Percentiles rank a stretch among this genome's conserved stretches.
phyloP scores from a whole-genome alignment of 2,113 vertebrate genomes.

The Calidris pygmaea region DNA sequence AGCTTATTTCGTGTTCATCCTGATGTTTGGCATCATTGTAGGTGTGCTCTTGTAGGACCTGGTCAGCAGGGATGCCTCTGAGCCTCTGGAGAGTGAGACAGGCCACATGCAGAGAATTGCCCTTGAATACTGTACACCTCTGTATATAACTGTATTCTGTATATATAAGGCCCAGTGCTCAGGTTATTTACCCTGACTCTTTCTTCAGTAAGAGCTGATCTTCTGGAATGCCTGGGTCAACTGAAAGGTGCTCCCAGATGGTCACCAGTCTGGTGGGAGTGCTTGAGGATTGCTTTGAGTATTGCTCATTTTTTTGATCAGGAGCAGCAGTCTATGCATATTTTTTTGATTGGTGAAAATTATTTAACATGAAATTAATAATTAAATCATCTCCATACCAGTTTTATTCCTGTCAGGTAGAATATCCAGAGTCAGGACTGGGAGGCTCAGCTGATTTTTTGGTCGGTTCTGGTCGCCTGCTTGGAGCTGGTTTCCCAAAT shows the following conservation, averaged over 20 bases:
- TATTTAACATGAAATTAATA: background rate
- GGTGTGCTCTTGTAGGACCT: background rate
- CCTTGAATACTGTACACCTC: accelerated
- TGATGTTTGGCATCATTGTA: no score
- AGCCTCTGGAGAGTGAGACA: background rate
- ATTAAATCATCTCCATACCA: background rate
- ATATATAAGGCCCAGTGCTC: background rate
- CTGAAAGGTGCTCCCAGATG: background rate
- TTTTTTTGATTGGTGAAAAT: background rate
- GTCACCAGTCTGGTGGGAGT: background rate
- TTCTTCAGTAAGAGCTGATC: background rate
- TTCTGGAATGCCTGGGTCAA: background rate
- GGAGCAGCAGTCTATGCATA: background rate
- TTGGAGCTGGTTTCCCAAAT: background rate
- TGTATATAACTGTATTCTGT: background rate
- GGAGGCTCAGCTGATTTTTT: background rate
- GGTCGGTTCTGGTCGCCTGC: background rate
- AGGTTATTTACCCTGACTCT: no score
- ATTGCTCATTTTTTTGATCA: background rate
- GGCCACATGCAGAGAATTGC: background rate
- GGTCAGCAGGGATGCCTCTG: background rate
- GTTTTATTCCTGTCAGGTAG: background rate
- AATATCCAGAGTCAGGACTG: background rate
- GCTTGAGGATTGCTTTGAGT: background rate
- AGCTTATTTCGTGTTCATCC: accelerated